Conservation (phyloP, 1,140 invertebrate genomes). For the Drosophila micromelanica region DNA sequence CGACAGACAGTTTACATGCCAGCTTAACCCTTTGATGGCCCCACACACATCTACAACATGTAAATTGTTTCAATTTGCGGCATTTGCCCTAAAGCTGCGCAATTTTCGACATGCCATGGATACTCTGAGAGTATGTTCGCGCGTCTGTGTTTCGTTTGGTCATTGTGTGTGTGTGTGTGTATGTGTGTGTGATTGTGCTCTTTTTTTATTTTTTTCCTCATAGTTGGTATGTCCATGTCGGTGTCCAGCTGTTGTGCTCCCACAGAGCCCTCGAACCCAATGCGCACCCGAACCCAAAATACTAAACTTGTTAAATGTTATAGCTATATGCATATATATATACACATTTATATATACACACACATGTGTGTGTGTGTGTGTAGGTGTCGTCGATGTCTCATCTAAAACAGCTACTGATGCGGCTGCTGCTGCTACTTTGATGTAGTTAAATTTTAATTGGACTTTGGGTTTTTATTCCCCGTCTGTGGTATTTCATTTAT, state of each 20-base stretch:
- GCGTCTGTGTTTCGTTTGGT: constrained; percentile 10
- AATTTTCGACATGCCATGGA: constrained; percentile 79
- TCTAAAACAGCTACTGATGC: constrained; percentile 61
- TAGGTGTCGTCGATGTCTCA: constrained; percentile 48
- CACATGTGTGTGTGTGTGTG: too few relatives aligned
- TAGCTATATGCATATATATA: too few relatives aligned
- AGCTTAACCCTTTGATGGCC: constrained; percentile 79
- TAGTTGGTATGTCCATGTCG: too few relatives aligned
- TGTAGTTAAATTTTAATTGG: constrained; percentile 84
- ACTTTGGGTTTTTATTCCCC: constrained; percentile 77
- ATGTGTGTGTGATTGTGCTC: constrained; percentile 19
- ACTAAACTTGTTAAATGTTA: too few relatives aligned
- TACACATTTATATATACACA: too few relatives aligned
- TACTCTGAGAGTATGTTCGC: constrained; percentile 38
- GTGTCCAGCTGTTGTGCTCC: too few relatives aligned
- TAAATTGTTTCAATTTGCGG: constrained; percentile 83
- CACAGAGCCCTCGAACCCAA: too few relatives aligned
- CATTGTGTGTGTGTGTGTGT: constrained; percentile 3
- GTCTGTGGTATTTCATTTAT: constrained; percentile 71
- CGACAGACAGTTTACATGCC: constrained; percentile 64
- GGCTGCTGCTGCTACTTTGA: constrained; percentile 73
- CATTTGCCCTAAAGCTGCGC: constrained; percentile 81
- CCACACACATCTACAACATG: constrained; percentile 78
- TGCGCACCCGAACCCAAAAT: too few relatives aligned
- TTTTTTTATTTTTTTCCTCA: too few relatives aligned